These are phyloP conservation scores for Neosilurus mollespiculum DNA, from an alignment of 2,797 vertebrate genomes.

Conservation along the genomic window DNA sequence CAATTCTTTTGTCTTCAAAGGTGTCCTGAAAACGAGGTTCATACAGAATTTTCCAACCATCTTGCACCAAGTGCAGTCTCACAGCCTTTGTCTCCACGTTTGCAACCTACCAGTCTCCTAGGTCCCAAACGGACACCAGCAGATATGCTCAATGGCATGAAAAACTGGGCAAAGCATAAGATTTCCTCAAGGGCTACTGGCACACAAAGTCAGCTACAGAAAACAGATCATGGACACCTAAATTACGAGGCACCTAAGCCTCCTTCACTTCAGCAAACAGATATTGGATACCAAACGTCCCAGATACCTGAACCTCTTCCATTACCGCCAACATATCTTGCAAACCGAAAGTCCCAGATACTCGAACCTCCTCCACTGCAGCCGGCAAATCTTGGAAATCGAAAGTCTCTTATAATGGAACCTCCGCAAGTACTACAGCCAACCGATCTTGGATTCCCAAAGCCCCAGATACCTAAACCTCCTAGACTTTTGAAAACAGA, in stretches of 20 bases:
- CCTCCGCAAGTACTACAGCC: not conserved
- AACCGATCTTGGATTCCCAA: not conserved
- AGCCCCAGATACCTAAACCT: not conserved
- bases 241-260: not conserved
- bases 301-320: not conserved
- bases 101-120: conserved; percentile 2
- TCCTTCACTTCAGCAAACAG: not conserved
- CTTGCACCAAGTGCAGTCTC: not conserved
- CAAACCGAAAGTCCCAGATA: not conserved
- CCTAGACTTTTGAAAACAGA: not conserved
- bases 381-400: not conserved
- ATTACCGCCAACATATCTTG: not conserved
- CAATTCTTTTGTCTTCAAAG: conserved; percentile 38
- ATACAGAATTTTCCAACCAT: conserved; percentile 34
- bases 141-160: conserved; percentile 34
- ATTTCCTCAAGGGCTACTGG: not conserved
- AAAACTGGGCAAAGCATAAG: conserved; percentile 7
- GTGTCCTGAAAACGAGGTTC: conserved; percentile 25
- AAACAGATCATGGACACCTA: not conserved
- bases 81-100: not conserved
- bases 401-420: not conserved
- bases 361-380: not conserved
- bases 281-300: not conserved
- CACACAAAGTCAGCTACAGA: conserved; percentile 1
- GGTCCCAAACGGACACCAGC: conserved; percentile 11